Percentiles rank a stretch among this genome's conserved stretches.
Evolutionary conservation across 2,797 vertebrate genomes (phyloP).

Genomic region (Sardinella longiceps): DNA sequence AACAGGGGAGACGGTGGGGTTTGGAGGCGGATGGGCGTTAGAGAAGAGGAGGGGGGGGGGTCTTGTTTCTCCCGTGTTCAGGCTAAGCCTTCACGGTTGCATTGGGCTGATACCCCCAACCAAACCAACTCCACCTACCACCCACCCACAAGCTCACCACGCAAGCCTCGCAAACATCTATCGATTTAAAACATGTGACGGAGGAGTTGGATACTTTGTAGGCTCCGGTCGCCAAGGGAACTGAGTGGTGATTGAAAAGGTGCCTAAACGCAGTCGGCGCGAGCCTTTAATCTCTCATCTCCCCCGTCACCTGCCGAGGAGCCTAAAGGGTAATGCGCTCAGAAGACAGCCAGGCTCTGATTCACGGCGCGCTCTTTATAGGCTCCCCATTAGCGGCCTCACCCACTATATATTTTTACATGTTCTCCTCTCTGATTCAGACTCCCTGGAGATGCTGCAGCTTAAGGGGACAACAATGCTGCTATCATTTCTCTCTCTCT

Average conservation of each 20-base stretch:
- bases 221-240: conserved; percentile 27
- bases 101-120: background rate
- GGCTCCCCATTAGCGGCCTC: conserved; percentile 28
- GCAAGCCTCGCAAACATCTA: background rate
- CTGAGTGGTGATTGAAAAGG: conserved; percentile 28
- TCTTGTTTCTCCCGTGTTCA: background rate
- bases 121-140: background rate
- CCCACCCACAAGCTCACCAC: background rate
- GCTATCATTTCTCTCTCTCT: background rate
- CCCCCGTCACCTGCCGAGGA: conserved; percentile 19
- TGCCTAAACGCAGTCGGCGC: conserved; percentile 27
- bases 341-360: conserved; percentile 20
- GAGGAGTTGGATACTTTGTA: conserved; percentile 17
- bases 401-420: conserved; percentile 5
- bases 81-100: background rate
- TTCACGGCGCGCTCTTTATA: conserved; percentile 1
- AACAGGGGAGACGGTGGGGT: background rate
- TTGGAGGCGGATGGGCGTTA: background rate
- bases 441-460: conserved; percentile 26
- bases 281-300: conserved; percentile 16
- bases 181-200: background rate
- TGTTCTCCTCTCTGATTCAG: background rate
- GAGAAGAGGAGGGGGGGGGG: background rate
- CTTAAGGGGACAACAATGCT: conserved; percentile 29
- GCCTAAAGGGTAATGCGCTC: conserved; percentile 15